A percentile compares a stretch with the other conserved stretches of the same genome.
phyloP scores from a whole-genome alignment of 2,888 invertebrate species.

The Zele albiditarsus region DNA sequence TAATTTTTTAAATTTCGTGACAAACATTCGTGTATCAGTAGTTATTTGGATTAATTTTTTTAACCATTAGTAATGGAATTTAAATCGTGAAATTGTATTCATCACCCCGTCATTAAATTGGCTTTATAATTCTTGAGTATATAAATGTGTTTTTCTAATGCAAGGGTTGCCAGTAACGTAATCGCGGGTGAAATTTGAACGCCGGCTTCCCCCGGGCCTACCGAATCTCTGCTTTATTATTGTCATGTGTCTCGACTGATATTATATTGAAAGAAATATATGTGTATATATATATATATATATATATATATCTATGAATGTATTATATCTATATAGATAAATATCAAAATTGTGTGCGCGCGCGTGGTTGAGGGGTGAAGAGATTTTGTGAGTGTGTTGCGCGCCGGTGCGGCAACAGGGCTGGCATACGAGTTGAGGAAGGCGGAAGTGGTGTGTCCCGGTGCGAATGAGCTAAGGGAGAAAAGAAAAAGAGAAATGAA shows the following conservation, averaged over 20 bases:
- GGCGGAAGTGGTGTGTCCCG: background rate
- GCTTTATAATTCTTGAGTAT: background rate
- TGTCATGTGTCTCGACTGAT: constrained; percentile 1
- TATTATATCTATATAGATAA: background rate
- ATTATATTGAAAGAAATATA: too few relatives aligned
- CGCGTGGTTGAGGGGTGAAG: background rate
- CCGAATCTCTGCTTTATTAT: constrained; percentile 28
- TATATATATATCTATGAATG: background rate
- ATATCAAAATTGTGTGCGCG: constrained; percentile 9
- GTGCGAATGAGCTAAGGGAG: background rate
- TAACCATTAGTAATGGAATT: too few relatives aligned
- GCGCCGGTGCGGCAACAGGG: constrained; percentile 13
- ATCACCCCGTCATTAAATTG: too few relatives aligned
- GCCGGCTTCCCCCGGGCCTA: constrained; percentile 31
- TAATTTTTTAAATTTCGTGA: too few relatives aligned
- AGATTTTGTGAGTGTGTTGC: constrained; percentile 1
- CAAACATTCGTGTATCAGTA: too few relatives aligned
- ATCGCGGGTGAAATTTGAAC: constrained; percentile 50
- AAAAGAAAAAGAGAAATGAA: background rate
- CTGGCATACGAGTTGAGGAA: background rate
- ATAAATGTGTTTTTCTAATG: background rate
- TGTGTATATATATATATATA: background rate
- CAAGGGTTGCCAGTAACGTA: constrained; percentile 42
- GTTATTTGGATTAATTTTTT: too few relatives aligned
- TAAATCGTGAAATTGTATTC: too few relatives aligned